Base-by-base conservation (phyloP, 2,888 invertebrate genomes). In the Cheilosia grossa region DNA sequence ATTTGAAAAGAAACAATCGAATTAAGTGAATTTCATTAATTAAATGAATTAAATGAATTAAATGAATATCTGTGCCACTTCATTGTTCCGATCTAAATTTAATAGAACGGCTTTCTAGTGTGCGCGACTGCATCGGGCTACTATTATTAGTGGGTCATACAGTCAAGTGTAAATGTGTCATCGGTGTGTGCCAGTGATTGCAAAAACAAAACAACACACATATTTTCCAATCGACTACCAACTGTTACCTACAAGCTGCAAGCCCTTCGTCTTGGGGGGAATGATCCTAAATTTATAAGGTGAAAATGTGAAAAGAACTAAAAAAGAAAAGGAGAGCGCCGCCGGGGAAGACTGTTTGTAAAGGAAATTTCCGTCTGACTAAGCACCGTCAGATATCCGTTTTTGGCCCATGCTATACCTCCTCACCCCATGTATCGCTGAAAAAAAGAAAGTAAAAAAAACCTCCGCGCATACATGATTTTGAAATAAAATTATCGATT, bases 401-500 rank as follows among this genome's bases (percentile, higher is more conserved):
- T 37, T 21, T 53, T 47, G 33, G 58, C 24, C 51, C 44, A 66
- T 56, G n/a, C 37, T 37, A 21, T 21, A 24, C 15, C 27, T 15
- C 37, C 40, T 19, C 27, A 13, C 21, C 73, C 5, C 5, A 13
- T 30, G 0, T 13, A 17, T n/a, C n/a, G 17, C 40, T 49, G 27
- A 30, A n/a, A 3, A n/a, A 7, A 54, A 59, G n/a, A 69, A 61
- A 44, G 44, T 56, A 21, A 61, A 56, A 61, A 56, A 44, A 70
- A 42, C 53, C 49, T 24, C 42, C 64, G 63, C 53, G 42, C 42
- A 85, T 77, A 75, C 27, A 58, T 27, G 54, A 59, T 72, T 63
- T 77, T 67, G n/a, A 80, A 58, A 59, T 54, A 70, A 74, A 67
- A 64, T 61, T 85, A 85, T 85, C 85, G 85, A 85, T 85, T 85